Conservation (phyloP, 2,797 vertebrate genomes). For the Pipistrellus nathusii region DNA sequence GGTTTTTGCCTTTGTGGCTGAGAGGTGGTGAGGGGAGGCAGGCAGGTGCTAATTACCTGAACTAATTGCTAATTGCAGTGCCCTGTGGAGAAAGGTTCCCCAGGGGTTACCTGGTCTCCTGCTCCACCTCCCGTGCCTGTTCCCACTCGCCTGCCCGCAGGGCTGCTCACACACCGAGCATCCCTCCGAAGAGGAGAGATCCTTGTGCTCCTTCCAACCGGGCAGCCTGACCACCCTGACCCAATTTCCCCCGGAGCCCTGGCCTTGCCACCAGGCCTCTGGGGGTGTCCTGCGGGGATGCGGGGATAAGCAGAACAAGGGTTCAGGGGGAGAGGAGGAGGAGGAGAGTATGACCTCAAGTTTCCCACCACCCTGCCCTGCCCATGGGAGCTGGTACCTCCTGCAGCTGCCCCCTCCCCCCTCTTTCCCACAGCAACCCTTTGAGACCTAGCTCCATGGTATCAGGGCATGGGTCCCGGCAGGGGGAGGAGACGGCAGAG, state of each 20-base stretch:
- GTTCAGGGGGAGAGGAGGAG: not conserved
- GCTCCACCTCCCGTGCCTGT: not conserved
- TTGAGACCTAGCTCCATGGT: not conserved
- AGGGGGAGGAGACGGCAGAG: not conserved
- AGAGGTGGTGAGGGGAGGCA: not conserved
- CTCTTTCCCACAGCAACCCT: not conserved
- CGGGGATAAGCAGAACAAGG: not conserved
- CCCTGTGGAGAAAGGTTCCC: slow-evolving; percentile 16
- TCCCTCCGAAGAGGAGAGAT: not conserved
- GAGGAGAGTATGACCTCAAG: not conserved
- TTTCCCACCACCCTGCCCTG: not conserved
- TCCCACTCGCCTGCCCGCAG: not conserved
- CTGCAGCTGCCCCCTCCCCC: not conserved
- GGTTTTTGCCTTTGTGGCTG: not conserved
- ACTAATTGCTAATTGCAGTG: slow-evolving; percentile 71
- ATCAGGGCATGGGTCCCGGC: not conserved
- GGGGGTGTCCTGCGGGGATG: not conserved
- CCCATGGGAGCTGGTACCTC: not conserved
- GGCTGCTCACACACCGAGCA: not conserved
- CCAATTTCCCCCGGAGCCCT: not conserved
- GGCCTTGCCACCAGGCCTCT: not conserved
- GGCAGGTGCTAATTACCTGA: slow-evolving; percentile 72
- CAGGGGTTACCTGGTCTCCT: not conserved
- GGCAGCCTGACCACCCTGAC: not conserved
- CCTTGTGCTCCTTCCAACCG: not conserved